Percentiles rank a stretch among this genome's conserved stretches.
Evolutionary conservation across 2,888 invertebrate genomes (phyloP).

Genomic region (Lasius platythorax): DNA sequence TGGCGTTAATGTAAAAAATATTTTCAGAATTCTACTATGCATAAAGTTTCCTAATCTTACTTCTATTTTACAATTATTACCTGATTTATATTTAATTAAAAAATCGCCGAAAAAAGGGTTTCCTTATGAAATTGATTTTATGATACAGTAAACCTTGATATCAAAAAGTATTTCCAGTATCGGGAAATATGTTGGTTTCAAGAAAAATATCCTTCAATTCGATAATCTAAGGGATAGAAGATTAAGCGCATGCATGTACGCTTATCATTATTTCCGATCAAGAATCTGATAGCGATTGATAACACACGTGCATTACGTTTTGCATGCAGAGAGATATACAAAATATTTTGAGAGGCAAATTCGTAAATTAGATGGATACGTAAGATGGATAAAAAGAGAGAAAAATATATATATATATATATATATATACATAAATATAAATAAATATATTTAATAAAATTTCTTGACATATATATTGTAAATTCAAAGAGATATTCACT

Average conservation of each 20-base stretch:
- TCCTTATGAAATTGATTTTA: neutral
- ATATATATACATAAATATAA: constrained; percentile 60
- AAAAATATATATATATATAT: constrained; percentile 60
- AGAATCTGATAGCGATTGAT: neutral
- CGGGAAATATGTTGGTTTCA: neutral
- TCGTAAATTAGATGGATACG: constrained; percentile 57
- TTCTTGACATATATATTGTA: constrained; percentile 61
- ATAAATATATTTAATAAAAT: constrained; percentile 67
- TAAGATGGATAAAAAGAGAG: constrained; percentile 60
- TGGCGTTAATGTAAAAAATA: neutral
- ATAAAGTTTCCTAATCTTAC: neutral
- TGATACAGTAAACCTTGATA: neutral
- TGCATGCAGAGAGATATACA: constrained; percentile 44
- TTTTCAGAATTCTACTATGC: neutral
- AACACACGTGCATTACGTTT: constrained; percentile 57
- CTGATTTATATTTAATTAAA: neutral
- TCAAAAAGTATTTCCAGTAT: constrained; percentile 13
- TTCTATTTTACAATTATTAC: neutral
- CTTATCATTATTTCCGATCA: constrained; percentile 31
- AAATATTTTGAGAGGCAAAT: constrained; percentile 68
- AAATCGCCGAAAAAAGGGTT: neutral
- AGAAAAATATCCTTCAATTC: neutral
- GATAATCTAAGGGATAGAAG: constrained; percentile 39
- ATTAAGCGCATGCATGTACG: constrained; percentile 2
- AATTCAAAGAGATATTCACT: constrained; percentile 63